Evolutionary conservation across 2,113 vertebrate genomes (phyloP).

Genomic region (Nycticebus coucang): DNA sequence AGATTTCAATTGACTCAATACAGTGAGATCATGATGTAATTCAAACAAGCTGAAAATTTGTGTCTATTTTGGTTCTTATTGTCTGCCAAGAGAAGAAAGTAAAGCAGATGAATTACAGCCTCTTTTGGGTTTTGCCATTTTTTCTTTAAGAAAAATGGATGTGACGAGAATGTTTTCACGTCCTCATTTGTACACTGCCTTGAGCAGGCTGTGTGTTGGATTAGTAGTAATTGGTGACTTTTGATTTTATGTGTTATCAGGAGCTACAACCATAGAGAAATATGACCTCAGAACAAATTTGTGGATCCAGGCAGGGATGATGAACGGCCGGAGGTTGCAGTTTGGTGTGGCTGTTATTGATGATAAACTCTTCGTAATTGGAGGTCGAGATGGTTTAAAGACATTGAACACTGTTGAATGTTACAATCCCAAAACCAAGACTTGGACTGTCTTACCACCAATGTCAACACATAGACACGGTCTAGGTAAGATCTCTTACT

Average conservation of each 20-base stretch:
- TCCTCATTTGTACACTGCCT: not conserved
- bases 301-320: slow-evolving; percentile 89
- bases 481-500: slow-evolving; percentile 84
- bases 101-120: not conserved
- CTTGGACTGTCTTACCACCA: slow-evolving; percentile 88
- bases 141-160: slow-evolving; percentile 3
- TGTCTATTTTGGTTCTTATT: not conserved
- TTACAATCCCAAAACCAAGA: slow-evolving; percentile 89
- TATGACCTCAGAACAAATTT: slow-evolving; percentile 90
- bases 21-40: not conserved
- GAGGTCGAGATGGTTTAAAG: slow-evolving; percentile 90
- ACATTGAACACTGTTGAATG: slow-evolving; percentile 91
- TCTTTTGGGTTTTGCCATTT: not conserved
- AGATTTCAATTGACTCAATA: not conserved
- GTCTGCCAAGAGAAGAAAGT: not conserved
- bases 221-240: not conserved
- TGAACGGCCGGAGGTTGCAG: slow-evolving; percentile 88
- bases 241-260: slow-evolving; percentile 83
- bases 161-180: not conserved
- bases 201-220: not conserved
- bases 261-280: slow-evolving; percentile 89
- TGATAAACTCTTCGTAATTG: slow-evolving; percentile 90
- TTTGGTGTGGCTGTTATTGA: slow-evolving; percentile 90
- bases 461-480: slow-evolving; percentile 91
- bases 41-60: not conserved